phyloP scores from a whole-genome alignment of 2,113 vertebrate genomes.

The Lagopus leucura region DNA sequence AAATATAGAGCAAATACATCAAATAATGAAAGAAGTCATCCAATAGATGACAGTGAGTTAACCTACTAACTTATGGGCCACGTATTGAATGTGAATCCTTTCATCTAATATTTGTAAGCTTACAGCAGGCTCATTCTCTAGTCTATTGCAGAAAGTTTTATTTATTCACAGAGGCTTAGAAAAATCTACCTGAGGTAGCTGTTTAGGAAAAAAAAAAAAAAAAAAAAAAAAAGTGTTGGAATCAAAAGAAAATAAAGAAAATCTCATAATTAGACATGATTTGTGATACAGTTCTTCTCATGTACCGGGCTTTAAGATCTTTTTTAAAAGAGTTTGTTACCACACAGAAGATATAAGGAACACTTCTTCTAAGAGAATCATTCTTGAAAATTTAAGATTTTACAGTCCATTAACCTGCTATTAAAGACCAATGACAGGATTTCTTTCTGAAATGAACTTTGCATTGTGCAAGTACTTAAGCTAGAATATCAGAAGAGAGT shows the following conservation, averaged over 20 bases:
- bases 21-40: constrained; percentile 38
- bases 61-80: background rate
- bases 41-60: constrained; percentile 11
- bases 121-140: constrained; percentile 17
- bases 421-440: constrained; percentile 69
- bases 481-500: background rate
- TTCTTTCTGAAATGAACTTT: constrained; percentile 64
- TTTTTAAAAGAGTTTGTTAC: constrained; percentile 36
- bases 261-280: constrained; percentile 45
- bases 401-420: constrained; percentile 71
- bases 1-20: constrained; percentile 19
- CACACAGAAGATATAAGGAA: constrained; percentile 25
- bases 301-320: constrained; percentile 2
- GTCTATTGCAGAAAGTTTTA: constrained; percentile 50
- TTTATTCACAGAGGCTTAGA: constrained; percentile 63
- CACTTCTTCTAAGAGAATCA: constrained; percentile 59
- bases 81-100: constrained; percentile 5
- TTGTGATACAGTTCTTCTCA: constrained; percentile 17
- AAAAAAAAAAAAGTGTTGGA: background rate
- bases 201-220: background rate
- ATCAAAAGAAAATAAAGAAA: constrained; percentile 55
- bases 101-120: constrained; percentile 64
- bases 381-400: constrained; percentile 77
- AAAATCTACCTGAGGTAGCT: constrained; percentile 52
- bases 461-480: constrained; percentile 47